Conservation (phyloP, 2,113 vertebrate species). For the Ardeotis arabs region DNA sequence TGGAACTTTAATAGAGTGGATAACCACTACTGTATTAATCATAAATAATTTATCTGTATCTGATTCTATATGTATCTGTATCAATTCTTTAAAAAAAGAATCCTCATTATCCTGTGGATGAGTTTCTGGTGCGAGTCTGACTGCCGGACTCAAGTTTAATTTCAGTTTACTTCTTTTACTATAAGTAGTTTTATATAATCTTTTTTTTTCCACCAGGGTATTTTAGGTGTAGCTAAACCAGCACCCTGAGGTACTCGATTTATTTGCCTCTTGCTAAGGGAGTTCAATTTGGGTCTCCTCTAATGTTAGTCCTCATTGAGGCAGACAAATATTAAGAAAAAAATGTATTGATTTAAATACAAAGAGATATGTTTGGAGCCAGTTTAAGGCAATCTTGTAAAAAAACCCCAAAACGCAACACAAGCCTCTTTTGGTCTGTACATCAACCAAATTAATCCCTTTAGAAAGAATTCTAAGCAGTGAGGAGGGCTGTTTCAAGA, state of each 20-base stretch:
- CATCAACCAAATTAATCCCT: not conserved
- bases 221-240: not conserved
- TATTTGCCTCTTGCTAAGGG: not conserved
- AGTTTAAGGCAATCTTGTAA: not conserved
- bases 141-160: not conserved
- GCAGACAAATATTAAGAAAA: not conserved
- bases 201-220: not conserved
- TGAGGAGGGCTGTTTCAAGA: not conserved
- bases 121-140: not conserved
- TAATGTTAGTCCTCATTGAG: not conserved
- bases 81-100: not conserved
- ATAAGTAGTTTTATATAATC: not conserved
- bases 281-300: not conserved
- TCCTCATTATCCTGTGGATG: not conserved
- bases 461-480: not conserved
- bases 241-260: not conserved
- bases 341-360: not conserved
- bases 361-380: not conserved
- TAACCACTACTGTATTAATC: not conserved
- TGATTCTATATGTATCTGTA: not conserved
- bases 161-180: not conserved
- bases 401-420: not conserved
- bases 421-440: not conserved
- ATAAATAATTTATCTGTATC: not conserved
- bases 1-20: not conserved